Conservation (phyloP, 2,113 vertebrate genomes). For the Chloroceryle aenea region DNA sequence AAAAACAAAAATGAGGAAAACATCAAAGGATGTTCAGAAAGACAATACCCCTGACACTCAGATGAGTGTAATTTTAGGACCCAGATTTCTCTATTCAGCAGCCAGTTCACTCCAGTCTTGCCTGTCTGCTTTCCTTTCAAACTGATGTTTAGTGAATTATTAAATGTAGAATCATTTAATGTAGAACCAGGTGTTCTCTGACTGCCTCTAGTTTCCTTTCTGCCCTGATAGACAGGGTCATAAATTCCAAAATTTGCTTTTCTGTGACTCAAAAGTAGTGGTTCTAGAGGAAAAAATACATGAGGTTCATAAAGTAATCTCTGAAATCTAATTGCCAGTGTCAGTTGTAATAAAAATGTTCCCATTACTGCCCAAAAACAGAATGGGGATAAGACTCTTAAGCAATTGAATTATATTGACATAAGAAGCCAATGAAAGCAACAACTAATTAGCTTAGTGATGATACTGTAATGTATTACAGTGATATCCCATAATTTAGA, state of each 20-base stretch:
- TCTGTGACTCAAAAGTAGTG: neutral
- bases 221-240: neutral
- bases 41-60: neutral
- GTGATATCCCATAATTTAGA: conserved; percentile 4
- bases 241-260: neutral
- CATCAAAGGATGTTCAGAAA: fast-evolving
- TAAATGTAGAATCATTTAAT: neutral
- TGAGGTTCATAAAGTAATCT: neutral
- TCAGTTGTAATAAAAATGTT: conserved; percentile 8
- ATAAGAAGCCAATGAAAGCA: neutral
- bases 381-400: neutral
- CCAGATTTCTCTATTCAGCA: neutral
- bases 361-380: neutral
- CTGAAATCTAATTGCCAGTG: conserved; percentile 6
- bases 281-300: neutral
- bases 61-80: neutral
- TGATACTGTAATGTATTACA: conserved; percentile 3
- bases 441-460: conserved; percentile 3
- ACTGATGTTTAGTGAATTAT: neutral
- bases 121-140: neutral
- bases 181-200: neutral
- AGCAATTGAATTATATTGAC: conserved; percentile 35
- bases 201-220: neutral
- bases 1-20: neutral
- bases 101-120: neutral